These are phyloP conservation scores for Ericerus pela DNA, from an alignment of 1,140 invertebrate species.

Conservation along the genomic window DNA sequence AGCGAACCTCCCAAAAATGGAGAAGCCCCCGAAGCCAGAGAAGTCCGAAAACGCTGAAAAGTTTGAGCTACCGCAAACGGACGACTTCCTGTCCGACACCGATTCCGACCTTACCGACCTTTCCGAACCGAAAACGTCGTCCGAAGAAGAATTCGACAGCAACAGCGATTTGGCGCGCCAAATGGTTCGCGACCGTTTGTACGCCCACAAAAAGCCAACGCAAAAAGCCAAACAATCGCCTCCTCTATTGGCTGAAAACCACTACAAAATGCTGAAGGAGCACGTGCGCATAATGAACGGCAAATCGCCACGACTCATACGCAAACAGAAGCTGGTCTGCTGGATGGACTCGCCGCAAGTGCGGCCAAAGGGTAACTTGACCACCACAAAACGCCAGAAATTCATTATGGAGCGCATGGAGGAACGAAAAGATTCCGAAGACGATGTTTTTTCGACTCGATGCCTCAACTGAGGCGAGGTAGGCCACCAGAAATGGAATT, in stretches of 20 bases:
- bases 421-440: neutral
- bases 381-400: neutral
- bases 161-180: neutral
- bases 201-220: neutral
- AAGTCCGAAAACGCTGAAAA: too few relatives aligned
- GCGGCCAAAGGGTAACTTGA: neutral
- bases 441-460: neutral
- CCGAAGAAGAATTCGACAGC: neutral
- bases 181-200: neutral
- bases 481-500: too few relatives aligned
- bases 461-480: too few relatives aligned
- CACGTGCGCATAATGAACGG: slow-evolving; percentile 1
- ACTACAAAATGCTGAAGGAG: neutral
- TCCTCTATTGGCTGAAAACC: neutral
- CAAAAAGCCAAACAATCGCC: neutral
- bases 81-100: too few relatives aligned
- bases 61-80: too few relatives aligned
- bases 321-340: neutral
- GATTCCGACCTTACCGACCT: too few relatives aligned
- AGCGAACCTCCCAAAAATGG: too few relatives aligned
- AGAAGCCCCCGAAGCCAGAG: too few relatives aligned
- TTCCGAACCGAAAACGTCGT: too few relatives aligned
- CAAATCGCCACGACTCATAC: neutral
- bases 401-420: neutral
- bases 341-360: slow-evolving; percentile 1